These are phyloP conservation scores for Meganola albula DNA, from an alignment of 2,888 invertebrate genomes.

Conservation along the genomic window DNA sequence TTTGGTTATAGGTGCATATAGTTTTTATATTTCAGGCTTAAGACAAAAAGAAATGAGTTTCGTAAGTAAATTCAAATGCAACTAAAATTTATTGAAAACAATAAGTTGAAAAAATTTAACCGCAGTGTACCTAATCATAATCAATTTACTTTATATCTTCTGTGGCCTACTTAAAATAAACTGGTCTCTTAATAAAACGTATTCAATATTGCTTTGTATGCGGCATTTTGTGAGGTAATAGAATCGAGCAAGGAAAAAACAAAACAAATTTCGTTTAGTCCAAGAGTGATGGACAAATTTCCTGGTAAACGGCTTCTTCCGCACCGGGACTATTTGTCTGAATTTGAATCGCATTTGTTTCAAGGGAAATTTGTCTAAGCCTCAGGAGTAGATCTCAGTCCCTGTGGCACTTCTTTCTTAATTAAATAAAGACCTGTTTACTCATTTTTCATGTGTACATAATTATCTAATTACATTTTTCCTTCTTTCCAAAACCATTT, in stretches of 20 bases:
- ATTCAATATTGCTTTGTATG: constrained; percentile 25
- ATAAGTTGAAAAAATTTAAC: not conserved
- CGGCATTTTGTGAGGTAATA: constrained; percentile 30
- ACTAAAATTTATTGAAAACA: not conserved
- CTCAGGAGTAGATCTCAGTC: constrained; percentile 55
- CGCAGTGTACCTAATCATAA: too few relatives aligned
- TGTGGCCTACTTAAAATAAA: not conserved
- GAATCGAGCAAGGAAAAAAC: constrained; percentile 47
- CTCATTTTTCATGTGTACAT: constrained; percentile 38
- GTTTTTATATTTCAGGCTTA: too few relatives aligned
- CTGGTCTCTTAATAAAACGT: constrained; percentile 21
- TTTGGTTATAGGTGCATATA: too few relatives aligned
- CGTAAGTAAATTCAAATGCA: not conserved
- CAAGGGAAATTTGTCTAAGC: constrained; percentile 72
- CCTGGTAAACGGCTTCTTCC: constrained; percentile 71
- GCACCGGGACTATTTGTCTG: constrained; percentile 75
- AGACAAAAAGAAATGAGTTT: not conserved
- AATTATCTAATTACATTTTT: constrained; percentile 39
- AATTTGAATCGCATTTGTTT: constrained; percentile 77
- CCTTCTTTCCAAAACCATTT: constrained; percentile 19
- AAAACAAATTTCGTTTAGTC: constrained; percentile 63
- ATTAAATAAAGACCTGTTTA: constrained; percentile 62
- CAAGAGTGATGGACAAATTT: constrained; percentile 75
- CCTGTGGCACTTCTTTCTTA: constrained; percentile 59
- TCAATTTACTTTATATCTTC: too few relatives aligned